Base-by-base conservation (phyloP, 2,888 invertebrate species). In the Lithosia quadra region DNA sequence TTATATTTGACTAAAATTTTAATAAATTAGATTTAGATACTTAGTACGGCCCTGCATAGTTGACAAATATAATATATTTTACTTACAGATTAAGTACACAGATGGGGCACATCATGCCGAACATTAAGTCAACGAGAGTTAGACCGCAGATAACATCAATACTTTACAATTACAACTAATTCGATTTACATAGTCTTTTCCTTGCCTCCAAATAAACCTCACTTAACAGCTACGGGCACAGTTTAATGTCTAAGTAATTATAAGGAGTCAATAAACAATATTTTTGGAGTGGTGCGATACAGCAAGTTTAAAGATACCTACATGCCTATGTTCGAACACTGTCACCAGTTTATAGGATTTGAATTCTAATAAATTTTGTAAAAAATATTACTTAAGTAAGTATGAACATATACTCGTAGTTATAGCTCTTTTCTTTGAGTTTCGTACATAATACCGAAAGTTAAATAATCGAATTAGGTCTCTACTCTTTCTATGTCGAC, bases 151-250 rank as follows among this genome's bases (percentile, higher is more conserved):
- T 49, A 56, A 64, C 36, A 56, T 64, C 24, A 36, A 53, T 64
- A 62, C 65, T 73, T 70, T 71, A 65, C 68, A 75, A 59, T 69
- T 78, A 82, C 57, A 82, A 21, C 77, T 80, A 80, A 66, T 74
- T 73, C 72, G 76, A 77, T 82, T 85, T 81, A 82, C 80, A 84
- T 83, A 84, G 83, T 82, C 83, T 83, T 84, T 80, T 79, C 67
- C 74, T 81, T 78, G 73, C 65, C 72, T 84, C 75, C 57, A 66
- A 69, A 77, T 68, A 68, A 72, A 73, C 75, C 77, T 80, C 81
- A 81, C 63, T 77, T 83, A 82, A 74, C 83, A 81, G 80, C 76
- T 77, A 78, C 78, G 73, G 81, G 75, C 80, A 82, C 77, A 76
- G 73, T 80, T 76, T 73, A 67, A 65, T 56, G 13, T 68, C 83